Evolutionary conservation across 2,797 vertebrate species (phyloP).

Genomic region (Argya squamiceps): DNA sequence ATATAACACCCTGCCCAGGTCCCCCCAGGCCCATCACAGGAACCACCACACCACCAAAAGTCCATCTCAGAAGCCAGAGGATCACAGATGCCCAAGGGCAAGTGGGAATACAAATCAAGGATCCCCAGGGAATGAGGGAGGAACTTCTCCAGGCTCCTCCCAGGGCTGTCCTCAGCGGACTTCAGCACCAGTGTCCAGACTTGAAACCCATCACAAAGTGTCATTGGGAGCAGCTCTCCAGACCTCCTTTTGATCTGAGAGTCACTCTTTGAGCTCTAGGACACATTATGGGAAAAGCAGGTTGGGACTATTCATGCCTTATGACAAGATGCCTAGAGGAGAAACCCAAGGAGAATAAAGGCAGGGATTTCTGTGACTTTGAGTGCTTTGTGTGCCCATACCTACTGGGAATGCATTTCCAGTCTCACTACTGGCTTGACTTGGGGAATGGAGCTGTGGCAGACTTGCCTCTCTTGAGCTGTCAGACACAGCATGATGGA

Average conservation of each 20-base stretch:
- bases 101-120: not conserved
- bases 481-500: not conserved
- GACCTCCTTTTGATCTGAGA: not conserved
- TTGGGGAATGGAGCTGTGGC: not conserved
- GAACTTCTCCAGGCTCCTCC: not conserved
- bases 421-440: not conserved
- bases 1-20: not conserved
- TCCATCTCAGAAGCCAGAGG: not conserved
- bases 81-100: not conserved
- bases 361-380: not conserved
- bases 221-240: not conserved
- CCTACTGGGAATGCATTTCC: not conserved
- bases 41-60: not conserved
- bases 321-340: not conserved
- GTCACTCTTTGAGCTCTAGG: not conserved
- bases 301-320: not conserved
- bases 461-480: accelerated
- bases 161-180: not conserved
- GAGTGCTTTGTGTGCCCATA: not conserved
- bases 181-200: not conserved
- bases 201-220: not conserved
- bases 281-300: not conserved
- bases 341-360: not conserved
- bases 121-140: not conserved
- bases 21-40: not conserved